Conservation (phyloP, 2,113 vertebrate species). For the Rhegmatorhina hoffmannsi region DNA sequence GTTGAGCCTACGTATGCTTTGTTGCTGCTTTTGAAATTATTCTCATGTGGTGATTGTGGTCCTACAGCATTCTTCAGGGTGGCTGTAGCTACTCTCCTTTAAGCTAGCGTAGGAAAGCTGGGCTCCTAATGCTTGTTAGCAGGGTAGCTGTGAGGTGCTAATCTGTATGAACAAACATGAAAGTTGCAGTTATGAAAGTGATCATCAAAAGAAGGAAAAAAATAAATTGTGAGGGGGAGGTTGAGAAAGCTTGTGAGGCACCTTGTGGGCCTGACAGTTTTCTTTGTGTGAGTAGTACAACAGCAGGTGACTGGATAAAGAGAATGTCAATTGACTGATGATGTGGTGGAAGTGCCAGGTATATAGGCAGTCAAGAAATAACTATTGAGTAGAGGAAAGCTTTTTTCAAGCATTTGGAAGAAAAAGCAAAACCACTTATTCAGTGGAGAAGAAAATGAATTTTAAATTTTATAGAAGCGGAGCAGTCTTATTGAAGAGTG, state of each 20-base stretch:
- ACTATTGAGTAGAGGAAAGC: background rate
- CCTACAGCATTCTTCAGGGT: background rate
- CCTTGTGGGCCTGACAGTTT: background rate
- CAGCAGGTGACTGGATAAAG: constrained; percentile 34
- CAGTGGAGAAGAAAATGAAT: background rate
- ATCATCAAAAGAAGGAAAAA: constrained; percentile 33
- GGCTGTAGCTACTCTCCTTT: background rate
- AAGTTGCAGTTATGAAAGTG: constrained; percentile 27
- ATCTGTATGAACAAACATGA: constrained; percentile 37
- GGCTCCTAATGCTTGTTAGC: background rate
- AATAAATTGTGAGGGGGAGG: background rate
- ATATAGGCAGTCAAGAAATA: background rate
- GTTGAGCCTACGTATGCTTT: background rate
- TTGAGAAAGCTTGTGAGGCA: background rate
- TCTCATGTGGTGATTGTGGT: background rate
- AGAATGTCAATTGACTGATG: background rate
- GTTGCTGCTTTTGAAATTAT: constrained; percentile 33
- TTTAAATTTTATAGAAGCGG: background rate
- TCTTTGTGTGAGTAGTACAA: background rate
- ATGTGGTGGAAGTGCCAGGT: background rate
- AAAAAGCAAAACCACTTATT: background rate
- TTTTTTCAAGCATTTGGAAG: background rate
- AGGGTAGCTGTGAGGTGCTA: constrained; percentile 22
- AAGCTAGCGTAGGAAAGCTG: background rate
- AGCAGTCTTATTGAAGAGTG: background rate